These are phyloP conservation scores for Plebejus anna DNA, from an alignment of 2,888 invertebrate species.

Conservation along the genomic window DNA sequence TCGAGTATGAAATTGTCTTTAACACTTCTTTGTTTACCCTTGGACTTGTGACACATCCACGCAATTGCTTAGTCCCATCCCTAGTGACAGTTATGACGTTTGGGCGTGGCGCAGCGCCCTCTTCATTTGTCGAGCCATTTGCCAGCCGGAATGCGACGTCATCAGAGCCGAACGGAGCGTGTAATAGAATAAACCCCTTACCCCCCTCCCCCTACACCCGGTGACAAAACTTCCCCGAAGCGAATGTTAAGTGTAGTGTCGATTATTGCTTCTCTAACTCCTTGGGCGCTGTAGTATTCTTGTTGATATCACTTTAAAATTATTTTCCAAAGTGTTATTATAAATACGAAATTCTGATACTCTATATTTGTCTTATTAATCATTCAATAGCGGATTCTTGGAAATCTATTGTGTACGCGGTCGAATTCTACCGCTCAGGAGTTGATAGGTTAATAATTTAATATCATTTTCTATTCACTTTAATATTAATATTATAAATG, in stretches of 20 bases:
- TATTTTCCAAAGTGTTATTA: too few species aligned
- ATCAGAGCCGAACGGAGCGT: constrained; percentile 75
- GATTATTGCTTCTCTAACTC: not conserved
- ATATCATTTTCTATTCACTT: not conserved
- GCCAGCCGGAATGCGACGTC: constrained; percentile 75
- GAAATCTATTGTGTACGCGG: too few species aligned
- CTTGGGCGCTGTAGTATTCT: not conserved
- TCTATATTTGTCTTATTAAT: too few species aligned
- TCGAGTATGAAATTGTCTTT: constrained; percentile 38
- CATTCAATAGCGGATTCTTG: too few species aligned
- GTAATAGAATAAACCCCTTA: constrained; percentile 77
- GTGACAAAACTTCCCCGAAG: constrained; percentile 57
- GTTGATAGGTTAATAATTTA: too few species aligned
- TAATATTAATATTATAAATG: too few species aligned
- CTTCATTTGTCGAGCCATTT: constrained; percentile 79
- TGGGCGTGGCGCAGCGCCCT: constrained; percentile 72
- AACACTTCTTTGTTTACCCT: constrained; percentile 41
- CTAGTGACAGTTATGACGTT: constrained; percentile 72
- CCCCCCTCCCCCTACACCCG: constrained; percentile 71
- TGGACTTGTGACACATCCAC: not conserved
- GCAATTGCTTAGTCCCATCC: constrained; percentile 30
- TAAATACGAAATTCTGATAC: too few species aligned
- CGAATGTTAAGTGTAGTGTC: constrained; percentile 33
- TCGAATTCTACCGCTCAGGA: too few species aligned
- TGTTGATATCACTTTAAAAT: not conserved